Conservation (phyloP, 2,113 vertebrate genomes). For the Nesoenas mayeri region DNA sequence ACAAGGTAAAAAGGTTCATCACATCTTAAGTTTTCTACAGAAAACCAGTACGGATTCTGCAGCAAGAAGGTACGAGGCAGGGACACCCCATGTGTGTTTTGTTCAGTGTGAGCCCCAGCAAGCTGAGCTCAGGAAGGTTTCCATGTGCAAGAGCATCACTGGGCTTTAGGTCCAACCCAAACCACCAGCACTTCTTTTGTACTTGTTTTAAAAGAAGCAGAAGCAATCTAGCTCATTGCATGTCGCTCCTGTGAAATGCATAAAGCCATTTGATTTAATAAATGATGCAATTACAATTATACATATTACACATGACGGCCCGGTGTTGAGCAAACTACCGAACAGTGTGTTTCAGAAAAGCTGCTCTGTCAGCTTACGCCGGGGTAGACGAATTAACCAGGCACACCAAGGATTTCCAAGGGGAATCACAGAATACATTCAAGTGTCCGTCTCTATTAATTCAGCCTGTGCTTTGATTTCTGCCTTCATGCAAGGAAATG, state of each 20-base stretch:
- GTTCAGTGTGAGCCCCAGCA: not conserved
- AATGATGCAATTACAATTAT: conserved; percentile 21
- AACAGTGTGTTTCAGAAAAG: not conserved
- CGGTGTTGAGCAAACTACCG: not conserved
- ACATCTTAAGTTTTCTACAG: too few species aligned
- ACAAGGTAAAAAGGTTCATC: too few species aligned
- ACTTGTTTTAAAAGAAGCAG: not conserved
- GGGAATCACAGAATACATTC: not conserved
- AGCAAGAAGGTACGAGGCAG: not conserved
- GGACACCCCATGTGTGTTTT: not conserved
- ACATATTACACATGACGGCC: not conserved
- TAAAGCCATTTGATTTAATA: not conserved
- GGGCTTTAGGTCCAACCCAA: rapidly evolving
- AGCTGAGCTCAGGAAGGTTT: not conserved
- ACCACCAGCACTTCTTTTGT: not conserved
- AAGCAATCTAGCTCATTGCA: not conserved
- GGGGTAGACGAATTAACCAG: not conserved
- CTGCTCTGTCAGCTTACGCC: not conserved
- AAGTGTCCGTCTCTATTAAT: not conserved
- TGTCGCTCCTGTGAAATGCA: not conserved
- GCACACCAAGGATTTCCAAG: not conserved
- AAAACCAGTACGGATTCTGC: too few species aligned
- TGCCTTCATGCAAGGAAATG: not conserved
- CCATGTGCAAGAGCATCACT: rapidly evolving
- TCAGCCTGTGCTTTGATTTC: not conserved